Conservation (phyloP, 1,140 invertebrate genomes). For the Cherax destructor region DNA sequence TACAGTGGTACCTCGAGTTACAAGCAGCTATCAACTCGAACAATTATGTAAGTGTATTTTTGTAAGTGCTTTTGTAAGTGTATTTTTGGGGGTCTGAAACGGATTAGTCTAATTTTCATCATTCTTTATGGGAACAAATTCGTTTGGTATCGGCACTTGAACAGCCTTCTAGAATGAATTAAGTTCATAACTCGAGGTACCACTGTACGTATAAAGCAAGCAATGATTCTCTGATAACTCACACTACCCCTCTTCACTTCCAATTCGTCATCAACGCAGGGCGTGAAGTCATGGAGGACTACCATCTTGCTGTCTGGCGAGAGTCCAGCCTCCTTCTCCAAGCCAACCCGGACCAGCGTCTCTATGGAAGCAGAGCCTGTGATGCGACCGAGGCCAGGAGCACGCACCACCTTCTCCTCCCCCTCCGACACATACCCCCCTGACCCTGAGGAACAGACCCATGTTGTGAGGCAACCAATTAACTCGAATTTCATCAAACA, state of each 20-base stretch:
- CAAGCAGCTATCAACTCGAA: too few relatives aligned
- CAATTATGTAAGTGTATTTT: too few relatives aligned
- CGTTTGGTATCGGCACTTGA: too few relatives aligned
- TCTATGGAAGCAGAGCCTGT: slow-evolving; percentile 96
- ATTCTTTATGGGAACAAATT: too few relatives aligned
- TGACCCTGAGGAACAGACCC: slow-evolving; percentile 20
- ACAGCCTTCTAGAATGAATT: too few relatives aligned
- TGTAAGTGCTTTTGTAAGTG: too few relatives aligned
- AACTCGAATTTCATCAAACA: neutral
- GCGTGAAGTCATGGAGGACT: slow-evolving; percentile 94
- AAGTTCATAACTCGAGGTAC: too few relatives aligned
- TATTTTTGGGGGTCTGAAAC: too few relatives aligned
- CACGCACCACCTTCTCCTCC: slow-evolving; percentile 84
- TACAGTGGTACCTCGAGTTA: too few relatives aligned
- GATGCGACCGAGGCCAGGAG: slow-evolving; percentile 87
- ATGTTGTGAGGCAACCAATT: slow-evolving; percentile 9
- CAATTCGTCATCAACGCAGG: slow-evolving; percentile 95
- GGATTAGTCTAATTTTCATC: too few relatives aligned
- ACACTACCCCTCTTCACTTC: slow-evolving; percentile 85
- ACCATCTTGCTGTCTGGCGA: slow-evolving; percentile 96
- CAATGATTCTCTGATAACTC: slow-evolving; percentile 63
- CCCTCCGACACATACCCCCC: slow-evolving; percentile 78
- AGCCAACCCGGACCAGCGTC: slow-evolving; percentile 93
- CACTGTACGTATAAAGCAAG: slow-evolving; percentile 24
- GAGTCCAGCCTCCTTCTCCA: slow-evolving; percentile 85